Percentiles rank a stretch among this genome's conserved stretches.
Evolutionary conservation across 2,888 invertebrate species (phyloP).

Genomic region (Chymomyza amoena): DNA sequence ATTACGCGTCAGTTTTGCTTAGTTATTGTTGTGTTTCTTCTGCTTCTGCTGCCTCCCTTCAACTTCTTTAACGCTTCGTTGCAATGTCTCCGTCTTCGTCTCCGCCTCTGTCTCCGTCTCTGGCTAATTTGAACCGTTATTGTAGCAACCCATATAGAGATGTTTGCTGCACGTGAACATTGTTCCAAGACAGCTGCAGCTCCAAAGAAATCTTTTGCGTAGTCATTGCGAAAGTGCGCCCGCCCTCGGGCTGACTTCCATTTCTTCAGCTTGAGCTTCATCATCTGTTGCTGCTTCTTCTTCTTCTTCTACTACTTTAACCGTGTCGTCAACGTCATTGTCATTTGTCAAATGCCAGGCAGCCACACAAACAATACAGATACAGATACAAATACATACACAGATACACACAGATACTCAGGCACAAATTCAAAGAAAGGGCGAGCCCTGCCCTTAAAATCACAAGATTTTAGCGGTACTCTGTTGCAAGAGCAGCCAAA

Average conservation of each 20-base stretch:
- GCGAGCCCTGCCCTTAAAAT: background rate
- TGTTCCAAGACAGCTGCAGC: background rate
- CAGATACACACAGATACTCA: background rate
- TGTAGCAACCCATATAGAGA: conserved; percentile 7
- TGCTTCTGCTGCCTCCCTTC: background rate
- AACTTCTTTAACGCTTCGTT: conserved; percentile 42
- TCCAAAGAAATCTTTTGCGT: conserved; percentile 19
- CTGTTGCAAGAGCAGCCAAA: conserved; percentile 22
- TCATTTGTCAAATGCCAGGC: conserved; percentile 57
- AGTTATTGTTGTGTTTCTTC: conserved; percentile 23
- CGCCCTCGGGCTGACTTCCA: conserved; percentile 43
- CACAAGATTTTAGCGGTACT: conserved; percentile 6
- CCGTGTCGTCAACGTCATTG: conserved; percentile 52
- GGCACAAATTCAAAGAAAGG: background rate
- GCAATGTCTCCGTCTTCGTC: conserved; percentile 19
- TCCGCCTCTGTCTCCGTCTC: background rate
- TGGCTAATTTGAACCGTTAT: conserved; percentile 39
- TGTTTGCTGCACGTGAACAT: background rate
- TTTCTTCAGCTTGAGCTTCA: background rate
- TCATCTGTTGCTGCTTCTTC: background rate
- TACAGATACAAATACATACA: conserved; percentile 3
- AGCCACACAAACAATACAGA: conserved; percentile 19
- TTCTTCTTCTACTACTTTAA: conserved; percentile 36
- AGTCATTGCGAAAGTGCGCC: conserved; percentile 53
- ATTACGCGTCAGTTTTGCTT: conserved; percentile 30